These are phyloP conservation scores for Drosophila barbarae DNA, from an alignment of 2,888 invertebrate genomes.

Conservation along the genomic window DNA sequence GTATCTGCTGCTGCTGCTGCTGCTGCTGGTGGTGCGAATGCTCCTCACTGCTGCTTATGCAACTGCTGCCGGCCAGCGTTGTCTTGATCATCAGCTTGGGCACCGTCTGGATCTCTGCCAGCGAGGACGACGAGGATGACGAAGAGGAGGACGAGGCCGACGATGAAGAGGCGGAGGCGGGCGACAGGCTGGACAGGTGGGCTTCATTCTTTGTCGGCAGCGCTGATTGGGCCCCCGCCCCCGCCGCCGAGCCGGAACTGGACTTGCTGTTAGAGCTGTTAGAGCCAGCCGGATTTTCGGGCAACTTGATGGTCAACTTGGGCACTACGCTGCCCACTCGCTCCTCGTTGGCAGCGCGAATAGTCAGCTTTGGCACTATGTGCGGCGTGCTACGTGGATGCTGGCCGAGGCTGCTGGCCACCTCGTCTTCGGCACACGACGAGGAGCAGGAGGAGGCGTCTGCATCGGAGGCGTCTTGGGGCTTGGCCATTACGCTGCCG, in stretches of 20 bases:
- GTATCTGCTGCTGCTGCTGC: slow-evolving; percentile 56
- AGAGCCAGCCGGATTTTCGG: slow-evolving; percentile 52
- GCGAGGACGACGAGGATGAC: slow-evolving; percentile 57
- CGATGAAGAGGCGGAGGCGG: slow-evolving; percentile 66
- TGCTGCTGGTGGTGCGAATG: slow-evolving; percentile 35
- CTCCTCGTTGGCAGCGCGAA: slow-evolving; percentile 76
- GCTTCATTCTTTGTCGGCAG: slow-evolving; percentile 81
- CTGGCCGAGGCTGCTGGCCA: slow-evolving; percentile 37
- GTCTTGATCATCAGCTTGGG: slow-evolving; percentile 83
- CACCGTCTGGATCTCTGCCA: slow-evolving; percentile 77
- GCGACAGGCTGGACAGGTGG: slow-evolving; percentile 72
- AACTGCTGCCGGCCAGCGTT: slow-evolving; percentile 66
- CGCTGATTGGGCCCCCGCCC: slow-evolving; percentile 79
- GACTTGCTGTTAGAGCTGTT: slow-evolving; percentile 34
- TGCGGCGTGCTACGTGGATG: slow-evolving; percentile 66
- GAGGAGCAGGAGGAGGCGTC: slow-evolving; percentile 71
- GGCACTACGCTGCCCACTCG: slow-evolving; percentile 77
- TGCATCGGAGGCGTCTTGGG: slow-evolving; percentile 56
- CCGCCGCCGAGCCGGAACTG: slow-evolving; percentile 56
- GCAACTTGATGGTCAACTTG: slow-evolving; percentile 79
- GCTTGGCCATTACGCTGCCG: slow-evolving; percentile 50
- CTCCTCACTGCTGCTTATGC: slow-evolving; percentile 62
- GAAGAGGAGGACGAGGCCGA: slow-evolving; percentile 78
- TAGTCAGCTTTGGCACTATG: slow-evolving; percentile 79
- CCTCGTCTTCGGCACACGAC: slow-evolving; percentile 65